Conservation (phyloP, 2,888 invertebrate genomes). For the Agrilus cyanescens region DNA sequence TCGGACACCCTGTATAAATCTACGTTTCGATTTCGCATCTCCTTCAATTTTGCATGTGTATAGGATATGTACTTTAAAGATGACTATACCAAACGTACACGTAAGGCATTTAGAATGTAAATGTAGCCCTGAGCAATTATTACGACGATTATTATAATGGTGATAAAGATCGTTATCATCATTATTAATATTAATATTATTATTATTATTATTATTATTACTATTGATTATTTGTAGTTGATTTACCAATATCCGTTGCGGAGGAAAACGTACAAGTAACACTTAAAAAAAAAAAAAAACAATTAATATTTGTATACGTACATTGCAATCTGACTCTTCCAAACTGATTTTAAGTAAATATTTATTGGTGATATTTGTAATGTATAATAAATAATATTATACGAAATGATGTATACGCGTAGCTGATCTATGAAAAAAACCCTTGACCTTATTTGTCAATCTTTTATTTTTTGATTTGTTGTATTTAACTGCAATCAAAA, state of each 20-base stretch:
- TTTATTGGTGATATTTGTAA: slow-evolving; percentile 43
- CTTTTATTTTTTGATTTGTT: slow-evolving; percentile 75
- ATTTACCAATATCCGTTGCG: neutral
- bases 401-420: slow-evolving; percentile 57
- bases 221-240: no score
- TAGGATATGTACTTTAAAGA: slow-evolving; percentile 6
- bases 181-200: slow-evolving; percentile 7
- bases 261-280: slow-evolving; percentile 1
- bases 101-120: slow-evolving; percentile 26
- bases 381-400: slow-evolving; percentile 47
- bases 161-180: slow-evolving; percentile 18
- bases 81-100: neutral
- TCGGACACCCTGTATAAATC: no score
- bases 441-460: slow-evolving; percentile 60
- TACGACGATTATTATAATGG: slow-evolving; percentile 15
- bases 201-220: no score
- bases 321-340: slow-evolving; percentile 53
- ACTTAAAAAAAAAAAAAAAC: slow-evolving; percentile 30
- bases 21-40: no score
- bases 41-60: no score
- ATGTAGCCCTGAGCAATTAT: slow-evolving; percentile 19
- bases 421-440: slow-evolving; percentile 47
- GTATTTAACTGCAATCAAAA: slow-evolving; percentile 77
- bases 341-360: slow-evolving; percentile 37
- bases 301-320: slow-evolving; percentile 64